Evolutionary conservation across 2,113 vertebrate species (phyloP).

Genomic region (Pimephales promelas): DNA sequence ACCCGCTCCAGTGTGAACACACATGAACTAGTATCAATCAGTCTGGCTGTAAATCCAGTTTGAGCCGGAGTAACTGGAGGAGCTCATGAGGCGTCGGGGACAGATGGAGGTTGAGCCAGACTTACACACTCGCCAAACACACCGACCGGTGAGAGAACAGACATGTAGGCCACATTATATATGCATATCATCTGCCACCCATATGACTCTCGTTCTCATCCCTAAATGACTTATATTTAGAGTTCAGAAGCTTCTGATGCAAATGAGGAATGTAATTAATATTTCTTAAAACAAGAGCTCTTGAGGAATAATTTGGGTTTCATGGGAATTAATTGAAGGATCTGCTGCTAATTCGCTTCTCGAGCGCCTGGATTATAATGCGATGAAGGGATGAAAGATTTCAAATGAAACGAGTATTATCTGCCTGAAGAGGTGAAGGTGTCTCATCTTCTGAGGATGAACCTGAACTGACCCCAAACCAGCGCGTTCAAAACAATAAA

Average conservation of each 20-base stretch:
- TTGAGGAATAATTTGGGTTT: conserved; percentile 30
- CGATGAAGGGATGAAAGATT: conserved; percentile 8
- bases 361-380: neutral
- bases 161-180: neutral
- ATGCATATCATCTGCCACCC: conserved; percentile 4
- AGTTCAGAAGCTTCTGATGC: conserved; percentile 16
- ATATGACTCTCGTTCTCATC: neutral
- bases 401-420: neutral
- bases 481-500: neutral
- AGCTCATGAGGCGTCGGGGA: conserved; percentile 9
- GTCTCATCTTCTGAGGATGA: conserved; percentile 24
- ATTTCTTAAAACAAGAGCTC: conserved; percentile 38
- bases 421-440: neutral
- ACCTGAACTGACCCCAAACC: conserved; percentile 21
- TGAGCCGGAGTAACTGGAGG: neutral
- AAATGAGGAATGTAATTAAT: conserved; percentile 30
- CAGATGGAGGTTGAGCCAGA: conserved; percentile 46
- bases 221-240: neutral
- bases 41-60: neutral
- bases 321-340: conserved; percentile 19
- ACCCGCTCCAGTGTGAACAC: neutral
- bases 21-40: neutral
- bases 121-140: conserved; percentile 28
- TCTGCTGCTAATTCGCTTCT: neutral
- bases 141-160: neutral